Evolutionary conservation across 2,113 vertebrate genomes (phyloP).

Genomic region (Heptranchias perlo): DNA sequence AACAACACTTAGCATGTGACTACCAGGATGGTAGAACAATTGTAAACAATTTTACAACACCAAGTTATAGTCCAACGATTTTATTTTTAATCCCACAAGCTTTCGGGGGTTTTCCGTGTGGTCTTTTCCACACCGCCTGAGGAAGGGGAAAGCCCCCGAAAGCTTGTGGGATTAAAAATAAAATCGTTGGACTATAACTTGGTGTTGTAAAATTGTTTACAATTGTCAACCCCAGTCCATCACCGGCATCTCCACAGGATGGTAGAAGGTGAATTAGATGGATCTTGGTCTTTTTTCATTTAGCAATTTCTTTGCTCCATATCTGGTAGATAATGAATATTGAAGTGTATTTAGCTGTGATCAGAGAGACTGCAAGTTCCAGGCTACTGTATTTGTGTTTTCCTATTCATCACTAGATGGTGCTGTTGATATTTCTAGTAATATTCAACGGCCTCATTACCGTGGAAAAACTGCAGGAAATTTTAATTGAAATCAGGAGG

Average conservation of each 20-base stretch:
- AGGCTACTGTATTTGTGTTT: neutral
- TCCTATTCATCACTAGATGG: constrained; percentile 16
- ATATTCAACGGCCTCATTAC: neutral
- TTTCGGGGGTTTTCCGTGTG: too few relatives aligned
- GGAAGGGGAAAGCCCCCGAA: too few relatives aligned
- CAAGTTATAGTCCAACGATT: too few relatives aligned
- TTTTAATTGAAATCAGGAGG: neutral
- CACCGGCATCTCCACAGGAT: too few relatives aligned
- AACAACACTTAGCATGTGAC: neutral
- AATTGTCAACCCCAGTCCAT: too few relatives aligned
- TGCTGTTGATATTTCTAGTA: neutral
- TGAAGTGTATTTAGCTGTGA: neutral
- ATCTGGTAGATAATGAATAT: neutral
- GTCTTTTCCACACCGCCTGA: too few relatives aligned
- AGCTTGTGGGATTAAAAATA: too few relatives aligned
- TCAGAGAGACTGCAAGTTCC: neutral
- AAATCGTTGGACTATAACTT: too few relatives aligned
- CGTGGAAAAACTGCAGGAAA: too few relatives aligned
- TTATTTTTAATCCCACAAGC: too few relatives aligned
- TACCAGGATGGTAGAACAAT: neutral
- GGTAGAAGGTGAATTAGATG: neutral
- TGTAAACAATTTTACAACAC: too few relatives aligned
- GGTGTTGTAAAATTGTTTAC: too few relatives aligned
- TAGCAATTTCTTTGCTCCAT: neutral
- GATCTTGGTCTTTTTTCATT: neutral